Evolutionary conservation across 1,140 invertebrate genomes (phyloP), one percentile per base, ranked within the genome.

Genomic region (Drosophila repletoides): DNA sequence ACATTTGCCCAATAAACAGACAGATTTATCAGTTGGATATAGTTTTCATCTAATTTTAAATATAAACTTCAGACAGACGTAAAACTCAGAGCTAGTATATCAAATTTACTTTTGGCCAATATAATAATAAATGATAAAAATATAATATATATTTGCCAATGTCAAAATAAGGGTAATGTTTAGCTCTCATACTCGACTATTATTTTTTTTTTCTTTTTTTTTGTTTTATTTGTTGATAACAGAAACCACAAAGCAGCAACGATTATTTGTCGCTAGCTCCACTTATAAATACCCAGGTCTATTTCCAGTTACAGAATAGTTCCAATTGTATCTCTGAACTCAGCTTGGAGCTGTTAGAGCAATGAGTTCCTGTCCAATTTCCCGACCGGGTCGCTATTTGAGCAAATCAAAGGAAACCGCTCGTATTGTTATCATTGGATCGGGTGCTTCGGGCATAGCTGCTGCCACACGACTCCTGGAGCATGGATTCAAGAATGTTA

Each of bases 401-500:
- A 48, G 21, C 21, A 48, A 17, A 15, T 36, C 24, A 76, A 73
- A 56, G 34, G 21, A 75, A 40, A 77, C 64, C 0, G 83, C 73
- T 15, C 65, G 72, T 0, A 88, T 93, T 41, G 76, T 93, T 5
- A 91, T 94, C 33, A 86, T 94, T 19, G 93, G 93, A n/a, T 91
- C 92, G 1, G 93, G 93, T 21, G 86, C 91, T 1, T 79, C 93
- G 0, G 93, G 93, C 9, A 92, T 94, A 19, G 93, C 93, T 0
- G 93, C 93, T 1, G 93, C 92, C 1, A 91, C 91, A 0, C 90
- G 89, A 33, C 87, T 94, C 1, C 38, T 93, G 1, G 79, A 91
- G 38, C 91, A 92, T 56, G 93, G 92, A 0, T 91, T 93, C 41
- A 66, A 72, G 1, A 90, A 94, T 84, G 72, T 94, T 76, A 94